Conservation (phyloP, 2,888 invertebrate genomes). For the Chromoteleia sp. region DNA sequence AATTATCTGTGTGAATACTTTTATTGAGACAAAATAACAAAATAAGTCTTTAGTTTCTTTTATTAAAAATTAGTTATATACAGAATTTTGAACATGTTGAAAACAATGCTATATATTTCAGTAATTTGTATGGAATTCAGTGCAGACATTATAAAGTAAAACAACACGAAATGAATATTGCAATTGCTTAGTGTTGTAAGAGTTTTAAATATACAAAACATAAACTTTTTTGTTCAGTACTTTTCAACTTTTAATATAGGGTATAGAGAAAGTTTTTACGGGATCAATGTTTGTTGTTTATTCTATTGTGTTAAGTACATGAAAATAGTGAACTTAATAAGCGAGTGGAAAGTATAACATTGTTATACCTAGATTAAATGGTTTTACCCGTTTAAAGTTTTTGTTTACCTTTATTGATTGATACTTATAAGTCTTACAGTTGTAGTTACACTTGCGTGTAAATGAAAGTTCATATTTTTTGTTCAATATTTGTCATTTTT, state of each 20-base stretch:
- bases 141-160: background rate
- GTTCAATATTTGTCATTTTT: conserved; percentile 5
- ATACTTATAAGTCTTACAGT: conserved; percentile 16
- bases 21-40: too few species aligned
- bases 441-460: conserved; percentile 31
- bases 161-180: background rate
- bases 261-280: too few species aligned
- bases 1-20: too few species aligned
- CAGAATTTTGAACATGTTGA: background rate
- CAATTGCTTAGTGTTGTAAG: too few species aligned
- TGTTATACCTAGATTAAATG: conserved; percentile 6
- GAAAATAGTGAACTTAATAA: too few species aligned
- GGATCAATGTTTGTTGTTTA: too few species aligned
- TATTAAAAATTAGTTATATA: too few species aligned
- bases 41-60: too few species aligned
- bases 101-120: background rate
- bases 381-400: conserved; percentile 19
- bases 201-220: too few species aligned
- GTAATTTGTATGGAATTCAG: background rate
- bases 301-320: too few species aligned
- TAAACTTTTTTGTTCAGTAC: too few species aligned
- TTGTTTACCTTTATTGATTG: conserved; percentile 41
- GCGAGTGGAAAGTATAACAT: background rate
- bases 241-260: too few species aligned
- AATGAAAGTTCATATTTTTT: conserved; percentile 23